Base-by-base conservation (phyloP, 2,888 invertebrate genomes). In the Globia sparganii region DNA sequence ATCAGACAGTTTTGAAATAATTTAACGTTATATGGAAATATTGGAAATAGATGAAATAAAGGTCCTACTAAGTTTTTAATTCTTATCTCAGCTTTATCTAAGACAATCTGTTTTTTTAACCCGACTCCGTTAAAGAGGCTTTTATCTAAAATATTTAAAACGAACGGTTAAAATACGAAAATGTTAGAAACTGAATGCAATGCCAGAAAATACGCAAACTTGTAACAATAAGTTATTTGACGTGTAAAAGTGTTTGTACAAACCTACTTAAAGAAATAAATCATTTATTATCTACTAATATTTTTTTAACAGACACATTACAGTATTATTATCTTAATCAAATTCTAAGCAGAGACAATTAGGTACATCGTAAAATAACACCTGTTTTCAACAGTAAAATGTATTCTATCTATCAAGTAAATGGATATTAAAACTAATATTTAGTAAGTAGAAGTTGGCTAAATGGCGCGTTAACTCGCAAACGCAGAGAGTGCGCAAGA, bases 401-500 rank as follows among this genome's bases (percentile, higher is more conserved):
- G 76, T 13, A 64, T 70, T 64, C 53, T 34, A 28, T 78, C 59
- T 25, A 34, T 67, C 62, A 75, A 62, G 11, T 58, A 43, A 77
- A 71, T 85, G 40, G 61, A 65, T 62, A 69, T 56, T 67, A 77
- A 73, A 73, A 71, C 67, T 72, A 83, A 85, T 81, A 81, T 84
- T 79, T 77, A 82, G 67, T 68, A 84, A 82, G 67, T 68, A 84
- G 70, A 65, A 65, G 78, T 77, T 76, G 68, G 75, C 78, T 82
- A 89, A 87, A 83, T 84, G 85, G 66, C 82, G 81, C 83, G 86
- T 84, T 82, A 84, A 78, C 80, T 78, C 67, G 72, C 77, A 76
- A 81, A 75, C 70, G 76, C 75, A 73, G 72, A 73, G 83, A 79
- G 81, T 77, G 86, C 86, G 84, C 87, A 89, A 87, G 93, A 93